A percentile compares a stretch with the other conserved stretches of the same genome.
Evolutionary conservation across 1,140 invertebrate genomes (phyloP).

Genomic region (Centruroides vittatus): DNA sequence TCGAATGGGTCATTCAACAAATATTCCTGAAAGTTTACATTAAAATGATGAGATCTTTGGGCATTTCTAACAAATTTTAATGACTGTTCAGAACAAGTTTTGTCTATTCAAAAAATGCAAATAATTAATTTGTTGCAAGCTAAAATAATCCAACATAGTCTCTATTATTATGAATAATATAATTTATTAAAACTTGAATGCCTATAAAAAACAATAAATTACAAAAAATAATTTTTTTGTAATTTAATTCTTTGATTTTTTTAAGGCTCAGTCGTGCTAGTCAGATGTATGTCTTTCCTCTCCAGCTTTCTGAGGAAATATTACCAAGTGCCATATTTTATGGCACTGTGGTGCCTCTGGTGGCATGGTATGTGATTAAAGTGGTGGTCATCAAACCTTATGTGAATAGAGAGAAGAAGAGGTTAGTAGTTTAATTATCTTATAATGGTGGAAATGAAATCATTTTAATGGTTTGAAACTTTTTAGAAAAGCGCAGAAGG

Average conservation of each 20-base stretch:
- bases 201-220: too few relatives aligned
- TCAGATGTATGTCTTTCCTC: conserved; percentile 77
- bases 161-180: too few relatives aligned
- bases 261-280: conserved; percentile 63
- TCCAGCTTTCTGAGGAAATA: conserved; percentile 79
- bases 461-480: background rate
- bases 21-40: too few relatives aligned
- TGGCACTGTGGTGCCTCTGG: conserved; percentile 69
- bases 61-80: too few relatives aligned
- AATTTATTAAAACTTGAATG: too few relatives aligned
- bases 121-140: too few relatives aligned
- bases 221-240: background rate
- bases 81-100: too few relatives aligned
- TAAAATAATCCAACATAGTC: too few relatives aligned
- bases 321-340: conserved; percentile 81
- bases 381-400: conserved; percentile 78
- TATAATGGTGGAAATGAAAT: background rate
- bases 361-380: conserved; percentile 64
- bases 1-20: too few relatives aligned
- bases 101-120: too few relatives aligned
- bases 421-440: conserved; percentile 32
- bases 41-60: too few relatives aligned
- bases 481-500: conserved; percentile 29
- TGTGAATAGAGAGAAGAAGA: conserved; percentile 52
- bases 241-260: conserved; percentile 1